Conservation (phyloP, 2,113 vertebrate species). For the Gracilinanus agilis region DNA sequence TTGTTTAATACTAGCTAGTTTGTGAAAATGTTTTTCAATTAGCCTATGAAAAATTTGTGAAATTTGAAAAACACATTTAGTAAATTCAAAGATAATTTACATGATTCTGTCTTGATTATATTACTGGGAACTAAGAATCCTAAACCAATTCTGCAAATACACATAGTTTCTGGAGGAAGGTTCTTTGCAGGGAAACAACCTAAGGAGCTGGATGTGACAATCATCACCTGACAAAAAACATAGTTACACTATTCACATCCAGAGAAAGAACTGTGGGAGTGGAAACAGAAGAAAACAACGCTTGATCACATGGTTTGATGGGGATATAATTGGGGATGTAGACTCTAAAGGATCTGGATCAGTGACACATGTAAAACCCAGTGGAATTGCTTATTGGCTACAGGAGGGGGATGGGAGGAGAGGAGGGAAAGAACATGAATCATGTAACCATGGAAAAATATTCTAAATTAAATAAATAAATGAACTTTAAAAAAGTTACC, state of each 20-base stretch:
- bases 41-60: neutral
- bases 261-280: too few relatives aligned
- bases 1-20: neutral
- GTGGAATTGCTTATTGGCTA: too few relatives aligned
- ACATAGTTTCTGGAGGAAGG: constrained; percentile 5
- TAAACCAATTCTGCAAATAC: constrained; percentile 4
- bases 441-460: too few relatives aligned
- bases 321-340: too few relatives aligned
- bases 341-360: too few relatives aligned
- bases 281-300: too few relatives aligned
- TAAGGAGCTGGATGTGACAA: neutral
- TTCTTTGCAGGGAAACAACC: neutral
- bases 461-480: neutral
- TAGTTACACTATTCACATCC: too few relatives aligned
- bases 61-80: neutral
- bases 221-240: constrained; percentile 16
- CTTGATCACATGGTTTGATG: too few relatives aligned
- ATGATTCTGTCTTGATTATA: neutral
- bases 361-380: too few relatives aligned
- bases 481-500: neutral
- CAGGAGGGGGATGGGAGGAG: too few relatives aligned
- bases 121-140: neutral
- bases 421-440: too few relatives aligned
- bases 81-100: neutral
- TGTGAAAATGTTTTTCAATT: neutral